A percentile compares a stretch with the other conserved stretches of the same genome.
phyloP scores from a whole-genome alignment of 2,113 vertebrate species.

The Corydoras sp. region DNA sequence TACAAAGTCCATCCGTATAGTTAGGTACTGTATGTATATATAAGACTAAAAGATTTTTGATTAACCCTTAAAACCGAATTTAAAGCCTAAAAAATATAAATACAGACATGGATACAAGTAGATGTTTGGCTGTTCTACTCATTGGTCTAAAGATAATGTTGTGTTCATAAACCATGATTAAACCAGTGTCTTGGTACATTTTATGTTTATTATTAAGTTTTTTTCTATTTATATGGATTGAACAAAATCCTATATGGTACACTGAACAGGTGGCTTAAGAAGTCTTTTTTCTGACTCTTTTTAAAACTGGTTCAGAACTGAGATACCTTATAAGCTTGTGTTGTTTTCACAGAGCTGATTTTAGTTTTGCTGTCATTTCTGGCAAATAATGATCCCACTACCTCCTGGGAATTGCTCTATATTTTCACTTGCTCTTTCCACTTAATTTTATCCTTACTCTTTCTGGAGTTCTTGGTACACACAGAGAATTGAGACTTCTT shows the following conservation, averaged over 20 bases:
- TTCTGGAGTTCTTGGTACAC: slow-evolving; percentile 14
- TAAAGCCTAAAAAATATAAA: too few species aligned
- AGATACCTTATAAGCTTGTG: slow-evolving; percentile 44
- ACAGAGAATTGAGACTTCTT: background rate
- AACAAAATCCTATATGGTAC: too few species aligned
- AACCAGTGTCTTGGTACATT: too few species aligned
- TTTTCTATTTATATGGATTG: background rate
- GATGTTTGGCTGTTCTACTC: background rate
- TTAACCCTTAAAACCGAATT: too few species aligned
- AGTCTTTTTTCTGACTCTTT: background rate
- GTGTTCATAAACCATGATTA: too few species aligned
- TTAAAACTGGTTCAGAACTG: slow-evolving; percentile 23
- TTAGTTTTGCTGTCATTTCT: slow-evolving; percentile 46
- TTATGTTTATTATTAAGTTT: too few species aligned
- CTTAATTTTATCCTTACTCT: slow-evolving; percentile 28
- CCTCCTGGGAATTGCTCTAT: slow-evolving; percentile 55
- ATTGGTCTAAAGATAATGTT: background rate
- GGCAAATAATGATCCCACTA: slow-evolving; percentile 46
- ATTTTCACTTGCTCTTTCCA: slow-evolving; percentile 43
- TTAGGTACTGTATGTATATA: too few species aligned
- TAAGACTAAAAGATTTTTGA: too few species aligned
- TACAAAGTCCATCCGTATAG: too few species aligned
- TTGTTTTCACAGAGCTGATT: slow-evolving; percentile 49
- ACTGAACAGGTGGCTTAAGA: background rate
- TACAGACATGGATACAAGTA: too few species aligned